Evolutionary conservation across 2,888 invertebrate genomes (phyloP).

Genomic region (Hemaris fuciformis): DNA sequence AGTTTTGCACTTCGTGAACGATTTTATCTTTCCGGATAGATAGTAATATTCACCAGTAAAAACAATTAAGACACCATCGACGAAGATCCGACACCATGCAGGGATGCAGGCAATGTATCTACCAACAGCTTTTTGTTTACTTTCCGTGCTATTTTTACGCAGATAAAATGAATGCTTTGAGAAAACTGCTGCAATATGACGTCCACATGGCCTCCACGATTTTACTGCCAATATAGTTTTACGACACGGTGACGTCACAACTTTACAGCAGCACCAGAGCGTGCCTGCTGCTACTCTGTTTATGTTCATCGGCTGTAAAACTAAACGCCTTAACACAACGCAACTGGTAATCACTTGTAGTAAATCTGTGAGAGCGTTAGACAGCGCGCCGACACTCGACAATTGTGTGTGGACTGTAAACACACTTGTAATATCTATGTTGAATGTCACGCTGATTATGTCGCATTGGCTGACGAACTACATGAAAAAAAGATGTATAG

Average conservation of each 20-base stretch:
- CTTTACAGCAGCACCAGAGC: background rate
- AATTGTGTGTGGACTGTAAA: background rate
- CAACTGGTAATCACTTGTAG: background rate
- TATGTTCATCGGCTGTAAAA: background rate
- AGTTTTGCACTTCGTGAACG: too few species aligned
- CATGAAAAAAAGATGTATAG: too few species aligned
- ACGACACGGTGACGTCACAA: background rate
- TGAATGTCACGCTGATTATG: too few species aligned
- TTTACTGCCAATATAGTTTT: slow-evolving; percentile 3
- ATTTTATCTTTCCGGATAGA: too few species aligned
- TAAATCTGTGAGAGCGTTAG: background rate
- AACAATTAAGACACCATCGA: background rate
- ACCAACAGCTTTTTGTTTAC: background rate
- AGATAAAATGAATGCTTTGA: background rate
- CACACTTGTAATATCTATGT: background rate
- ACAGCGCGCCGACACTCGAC: background rate
- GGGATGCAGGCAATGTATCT: background rate
- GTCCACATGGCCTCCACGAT: slow-evolving; percentile 1
- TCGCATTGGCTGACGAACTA: too few species aligned
- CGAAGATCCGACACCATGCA: background rate
- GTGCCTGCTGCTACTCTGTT: background rate
- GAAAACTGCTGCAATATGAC: slow-evolving; percentile 5
- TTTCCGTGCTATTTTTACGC: background rate
- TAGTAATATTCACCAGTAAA: too few species aligned
- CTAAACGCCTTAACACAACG: background rate